Conservation (phyloP, 1,140 invertebrate genomes). For the Drosophila guanche region DNA sequence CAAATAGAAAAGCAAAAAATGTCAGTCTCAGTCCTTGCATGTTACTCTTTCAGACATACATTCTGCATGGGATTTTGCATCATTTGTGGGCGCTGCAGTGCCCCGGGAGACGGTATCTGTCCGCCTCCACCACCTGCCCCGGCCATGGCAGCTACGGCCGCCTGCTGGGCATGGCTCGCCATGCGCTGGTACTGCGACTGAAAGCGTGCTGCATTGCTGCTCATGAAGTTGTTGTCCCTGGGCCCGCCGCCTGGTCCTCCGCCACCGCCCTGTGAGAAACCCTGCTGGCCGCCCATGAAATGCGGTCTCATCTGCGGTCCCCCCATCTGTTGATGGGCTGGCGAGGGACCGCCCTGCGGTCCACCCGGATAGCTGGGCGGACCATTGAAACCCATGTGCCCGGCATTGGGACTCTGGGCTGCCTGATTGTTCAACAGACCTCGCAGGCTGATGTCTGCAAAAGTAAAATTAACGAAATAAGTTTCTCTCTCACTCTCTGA, state of each 20-base stretch:
- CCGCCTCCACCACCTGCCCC: constrained; percentile 60
- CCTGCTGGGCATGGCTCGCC: constrained; percentile 79
- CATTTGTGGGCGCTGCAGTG: constrained; percentile 76
- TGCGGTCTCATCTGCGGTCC: constrained; percentile 79
- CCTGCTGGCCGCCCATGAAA: constrained; percentile 80
- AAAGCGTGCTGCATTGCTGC: constrained; percentile 77
- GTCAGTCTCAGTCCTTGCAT: neutral
- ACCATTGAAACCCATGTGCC: constrained; percentile 75
- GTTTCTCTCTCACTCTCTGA: neutral
- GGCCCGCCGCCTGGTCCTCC: constrained; percentile 73
- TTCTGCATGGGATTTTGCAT: constrained; percentile 82
- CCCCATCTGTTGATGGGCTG: constrained; percentile 76
- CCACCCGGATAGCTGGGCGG: constrained; percentile 81
- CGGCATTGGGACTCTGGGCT: constrained; percentile 79
- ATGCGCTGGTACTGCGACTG: constrained; percentile 80
- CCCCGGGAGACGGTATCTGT: constrained; percentile 75
- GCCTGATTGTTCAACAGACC: constrained; percentile 82
- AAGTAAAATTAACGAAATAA: constrained; percentile 6
- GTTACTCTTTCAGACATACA: constrained; percentile 39
- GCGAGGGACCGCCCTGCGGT: constrained; percentile 75
- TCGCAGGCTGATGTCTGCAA: constrained; percentile 80
- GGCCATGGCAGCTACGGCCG: constrained; percentile 77
- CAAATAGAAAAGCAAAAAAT: constrained; percentile 6
- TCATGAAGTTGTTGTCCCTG: constrained; percentile 74
- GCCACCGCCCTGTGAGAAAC: constrained; percentile 72